Conservation (phyloP, 2,113 vertebrate species). For the Scytalopus superciliaris region DNA sequence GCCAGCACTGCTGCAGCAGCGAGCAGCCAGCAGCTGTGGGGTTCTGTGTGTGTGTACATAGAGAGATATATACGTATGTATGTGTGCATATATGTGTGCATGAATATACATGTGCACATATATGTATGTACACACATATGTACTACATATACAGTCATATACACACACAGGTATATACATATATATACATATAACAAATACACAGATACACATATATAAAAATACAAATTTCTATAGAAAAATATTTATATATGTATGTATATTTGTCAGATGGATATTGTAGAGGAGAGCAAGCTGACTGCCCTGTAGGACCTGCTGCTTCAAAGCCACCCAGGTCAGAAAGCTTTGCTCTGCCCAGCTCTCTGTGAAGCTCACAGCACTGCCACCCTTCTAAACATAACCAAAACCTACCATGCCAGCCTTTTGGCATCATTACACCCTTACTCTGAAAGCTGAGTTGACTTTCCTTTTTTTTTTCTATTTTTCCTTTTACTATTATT, state of each 20-base stretch:
- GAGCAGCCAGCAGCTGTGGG: not conserved
- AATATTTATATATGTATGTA: not conserved
- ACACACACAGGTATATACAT: fast-evolving
- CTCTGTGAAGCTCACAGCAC: not conserved
- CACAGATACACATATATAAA: not conserved
- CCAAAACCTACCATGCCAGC: not conserved
- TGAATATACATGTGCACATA: not conserved
- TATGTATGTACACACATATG: fast-evolving
- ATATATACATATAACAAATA: fast-evolving
- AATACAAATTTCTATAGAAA: fast-evolving
- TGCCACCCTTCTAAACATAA: not conserved
- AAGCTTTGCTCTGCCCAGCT: not conserved
- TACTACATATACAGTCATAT: fast-evolving
- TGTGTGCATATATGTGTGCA: fast-evolving
- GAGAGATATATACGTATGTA: fast-evolving
- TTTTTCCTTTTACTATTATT: not conserved
- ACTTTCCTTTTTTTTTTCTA: not conserved
- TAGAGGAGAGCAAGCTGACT: not conserved
- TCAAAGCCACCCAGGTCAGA: not conserved
- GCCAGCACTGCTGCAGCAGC: not conserved
- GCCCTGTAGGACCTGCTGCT: not conserved
- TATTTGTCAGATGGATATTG: not conserved
- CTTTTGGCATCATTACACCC: not conserved
- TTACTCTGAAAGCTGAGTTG: not conserved
- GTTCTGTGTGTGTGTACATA: too few species aligned